phyloP scores from a whole-genome alignment of 2,888 invertebrate genomes.

The Scaptomyza parva region DNA sequence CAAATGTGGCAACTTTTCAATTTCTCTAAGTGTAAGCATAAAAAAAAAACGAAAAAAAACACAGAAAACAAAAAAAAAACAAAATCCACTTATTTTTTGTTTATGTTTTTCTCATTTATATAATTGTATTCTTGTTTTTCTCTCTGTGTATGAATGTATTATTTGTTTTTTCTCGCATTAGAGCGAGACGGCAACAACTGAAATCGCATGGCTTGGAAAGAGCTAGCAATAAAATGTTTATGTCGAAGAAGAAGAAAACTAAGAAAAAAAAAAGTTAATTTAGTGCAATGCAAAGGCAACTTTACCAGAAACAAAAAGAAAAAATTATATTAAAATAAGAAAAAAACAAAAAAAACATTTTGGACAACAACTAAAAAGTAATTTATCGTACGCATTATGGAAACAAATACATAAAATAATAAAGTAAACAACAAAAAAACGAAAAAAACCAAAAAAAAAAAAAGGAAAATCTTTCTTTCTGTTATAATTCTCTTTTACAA shows the following conservation, averaged over 20 bases:
- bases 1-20: conserved; percentile 39
- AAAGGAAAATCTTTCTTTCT: no score
- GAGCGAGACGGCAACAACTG: conserved; percentile 51
- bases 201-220: conserved; percentile 39
- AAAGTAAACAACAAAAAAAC: background rate
- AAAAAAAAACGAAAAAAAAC: background rate
- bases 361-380: conserved; percentile 25
- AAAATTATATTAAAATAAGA: background rate
- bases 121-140: conserved; percentile 13
- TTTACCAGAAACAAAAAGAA: background rate
- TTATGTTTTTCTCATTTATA: conserved; percentile 45
- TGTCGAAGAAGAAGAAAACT: no score
- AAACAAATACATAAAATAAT: background rate
- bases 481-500: no score
- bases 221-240: conserved; percentile 13
- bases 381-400: conserved; percentile 17
- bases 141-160: conserved; percentile 30
- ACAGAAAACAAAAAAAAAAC: conserved; percentile 7
- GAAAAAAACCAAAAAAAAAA: background rate
- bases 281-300: conserved; percentile 58
- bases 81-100: conserved; percentile 59
- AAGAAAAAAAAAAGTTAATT: conserved; percentile 10
- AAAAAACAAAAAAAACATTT: conserved; percentile 21
- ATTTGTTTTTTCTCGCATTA: conserved; percentile 40
- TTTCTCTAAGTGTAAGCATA: conserved; percentile 61